Conservation (phyloP, 2,888 invertebrate genomes). For the Hirtodrosophila duncani region DNA sequence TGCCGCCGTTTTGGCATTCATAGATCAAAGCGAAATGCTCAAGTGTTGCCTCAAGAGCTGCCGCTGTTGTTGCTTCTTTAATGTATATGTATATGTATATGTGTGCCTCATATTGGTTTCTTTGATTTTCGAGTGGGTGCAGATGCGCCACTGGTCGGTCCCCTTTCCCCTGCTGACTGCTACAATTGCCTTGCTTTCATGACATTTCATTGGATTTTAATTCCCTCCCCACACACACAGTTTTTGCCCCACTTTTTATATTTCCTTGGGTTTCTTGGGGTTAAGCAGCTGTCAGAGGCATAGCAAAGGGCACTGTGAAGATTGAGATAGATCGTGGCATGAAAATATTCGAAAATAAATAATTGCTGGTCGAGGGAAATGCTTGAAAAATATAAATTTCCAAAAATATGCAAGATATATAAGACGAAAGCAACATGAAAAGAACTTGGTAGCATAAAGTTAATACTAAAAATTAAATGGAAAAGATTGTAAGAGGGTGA, state of each 20-base stretch:
- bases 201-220: constrained; percentile 58
- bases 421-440: too few relatives aligned
- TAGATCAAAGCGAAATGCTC: constrained; percentile 49
- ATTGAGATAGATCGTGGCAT: constrained; percentile 1
- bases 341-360: too few relatives aligned
- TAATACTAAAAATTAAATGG: too few relatives aligned
- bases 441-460: too few relatives aligned
- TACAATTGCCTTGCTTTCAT: constrained; percentile 44
- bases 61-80: not conserved
- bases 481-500: too few relatives aligned
- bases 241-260: constrained; percentile 45
- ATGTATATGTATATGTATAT: constrained; percentile 7
- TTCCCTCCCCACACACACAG: too few relatives aligned
- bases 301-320: constrained; percentile 4
- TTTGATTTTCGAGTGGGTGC: constrained; percentile 50
- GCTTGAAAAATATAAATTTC: too few relatives aligned
- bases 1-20: constrained; percentile 23
- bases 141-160: constrained; percentile 40
- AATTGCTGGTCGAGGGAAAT: too few relatives aligned
- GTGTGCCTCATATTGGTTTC: constrained; percentile 15
- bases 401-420: too few relatives aligned
- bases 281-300: constrained; percentile 20
- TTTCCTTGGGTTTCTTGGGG: constrained; percentile 2
- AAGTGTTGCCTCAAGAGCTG: constrained; percentile 23
- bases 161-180: constrained; percentile 4